phyloP scores from a whole-genome alignment of 2,113 vertebrate species.

The Atractosteus spatula region DNA sequence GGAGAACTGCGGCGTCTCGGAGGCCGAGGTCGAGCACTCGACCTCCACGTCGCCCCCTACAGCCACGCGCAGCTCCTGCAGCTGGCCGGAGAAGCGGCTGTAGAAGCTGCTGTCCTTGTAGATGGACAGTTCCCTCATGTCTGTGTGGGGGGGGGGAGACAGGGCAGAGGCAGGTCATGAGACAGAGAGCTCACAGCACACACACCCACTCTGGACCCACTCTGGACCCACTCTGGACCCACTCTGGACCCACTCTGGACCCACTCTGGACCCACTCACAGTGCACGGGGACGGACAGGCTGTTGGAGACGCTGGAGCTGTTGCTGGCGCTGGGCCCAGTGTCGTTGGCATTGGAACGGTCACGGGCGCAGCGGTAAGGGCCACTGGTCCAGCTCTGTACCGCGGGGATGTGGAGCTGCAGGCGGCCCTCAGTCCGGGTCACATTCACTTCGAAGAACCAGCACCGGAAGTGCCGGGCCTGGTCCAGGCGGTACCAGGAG shows the following conservation, averaged over 20 bases:
- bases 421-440: conserved; percentile 20
- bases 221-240: not conserved
- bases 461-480: conserved; percentile 28
- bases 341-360: too few relatives aligned
- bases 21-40: conserved; percentile 55
- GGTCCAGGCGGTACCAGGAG: conserved; percentile 37
- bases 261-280: conserved; percentile 56
- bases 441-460: conserved; percentile 31
- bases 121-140: conserved; percentile 44
- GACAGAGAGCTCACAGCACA: not conserved
- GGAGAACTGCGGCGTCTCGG: conserved; percentile 51
- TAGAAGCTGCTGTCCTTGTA: conserved; percentile 36
- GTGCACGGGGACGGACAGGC: conserved; percentile 51
- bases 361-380: conserved; percentile 54
- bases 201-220: not conserved
- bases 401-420: conserved; percentile 29
- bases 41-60: conserved; percentile 56
- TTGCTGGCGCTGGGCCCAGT: too few relatives aligned
- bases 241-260: not conserved
- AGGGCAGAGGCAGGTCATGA: not conserved
- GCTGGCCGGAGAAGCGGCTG: conserved; percentile 37
- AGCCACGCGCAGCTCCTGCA: conserved; percentile 48
- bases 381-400: conserved; percentile 36
- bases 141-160: conserved; percentile 31
- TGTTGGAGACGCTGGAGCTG: conserved; percentile 29